Base-by-base conservation (phyloP, 2,113 vertebrate species). In the Barbus barbus region DNA sequence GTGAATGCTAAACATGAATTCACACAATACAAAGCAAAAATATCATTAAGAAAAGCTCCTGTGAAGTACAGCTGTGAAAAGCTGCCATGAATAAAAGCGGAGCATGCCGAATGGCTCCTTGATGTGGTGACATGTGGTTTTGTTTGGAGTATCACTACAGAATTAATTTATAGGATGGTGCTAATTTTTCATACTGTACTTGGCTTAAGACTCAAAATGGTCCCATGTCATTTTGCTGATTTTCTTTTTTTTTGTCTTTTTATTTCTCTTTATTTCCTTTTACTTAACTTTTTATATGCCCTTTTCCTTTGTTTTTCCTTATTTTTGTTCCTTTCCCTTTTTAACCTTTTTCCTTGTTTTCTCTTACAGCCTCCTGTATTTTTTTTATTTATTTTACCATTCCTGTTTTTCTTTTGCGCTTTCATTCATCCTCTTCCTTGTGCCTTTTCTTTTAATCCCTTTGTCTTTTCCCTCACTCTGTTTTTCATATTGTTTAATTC, bases 61-160 rank as follows among this genome's bases (percentile, higher is more conserved):
- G 58, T 84, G 83, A 72, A 51, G 53, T 71, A 71, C n/a, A 41
- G 67, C 13, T 84, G 76, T 41, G 38, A 72, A 72, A 60, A 33
- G 16, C 41, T 26, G 13, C 58, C 60, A 76, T 46, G 26, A 51
- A 84, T 78, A 76, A 41, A 67, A 67, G 31, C 14, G 41, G 26
- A 53, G 3, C 20, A 36, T 51, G 81, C 22, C 51, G 73, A 77
- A 53, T 36, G 60, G 58, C 22, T 65, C 51, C 16, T 38, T 56
- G n/a, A 76, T 53, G 44, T 67, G 74, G 33, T 77, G 61, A 69
- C n/a, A n/a, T 9, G 28, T 26, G 44, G 82, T 61, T 76, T 33
- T 78, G 18, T 46, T 65, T 76, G 44, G 36, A 79, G 28, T 22
- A 51, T 58, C 5, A 33, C 75, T 77, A 48, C 80, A 44, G 3